These are phyloP conservation scores for Barypeithes pellucidus DNA, from an alignment of 2,888 invertebrate species.

Conservation along the genomic window DNA sequence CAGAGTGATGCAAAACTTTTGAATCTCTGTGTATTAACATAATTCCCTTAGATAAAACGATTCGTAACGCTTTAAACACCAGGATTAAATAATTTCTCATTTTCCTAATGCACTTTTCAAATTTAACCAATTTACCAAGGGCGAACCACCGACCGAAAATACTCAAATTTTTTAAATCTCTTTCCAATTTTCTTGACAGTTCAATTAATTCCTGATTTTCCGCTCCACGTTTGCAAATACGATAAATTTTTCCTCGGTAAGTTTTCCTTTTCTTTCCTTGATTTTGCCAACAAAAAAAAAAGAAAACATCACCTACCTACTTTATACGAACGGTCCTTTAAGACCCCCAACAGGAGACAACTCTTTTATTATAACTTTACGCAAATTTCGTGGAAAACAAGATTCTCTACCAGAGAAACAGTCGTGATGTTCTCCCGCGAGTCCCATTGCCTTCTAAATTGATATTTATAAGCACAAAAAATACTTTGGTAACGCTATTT, in stretches of 20 bases:
- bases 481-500: background rate
- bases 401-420: slow-evolving; percentile 7
- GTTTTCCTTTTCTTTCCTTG: background rate
- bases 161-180: slow-evolving; percentile 11
- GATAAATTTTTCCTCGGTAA: background rate
- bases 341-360: background rate
- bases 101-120: slow-evolving; percentile 5
- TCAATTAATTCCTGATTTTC: slow-evolving; percentile 22
- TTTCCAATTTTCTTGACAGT: slow-evolving; percentile 19
- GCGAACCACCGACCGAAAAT: slow-evolving; percentile 9
- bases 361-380: slow-evolving; percentile 14
- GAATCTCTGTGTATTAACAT: too few species aligned
- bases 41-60: too few species aligned
- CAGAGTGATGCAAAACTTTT: too few species aligned
- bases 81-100: background rate
- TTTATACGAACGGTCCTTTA: background rate
- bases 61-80: too few species aligned
- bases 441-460: slow-evolving; percentile 16
- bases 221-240: background rate
- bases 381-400: slow-evolving; percentile 6
- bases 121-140: slow-evolving; percentile 3
- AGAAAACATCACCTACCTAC: background rate
- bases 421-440: background rate
- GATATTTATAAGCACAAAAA: slow-evolving; percentile 21
- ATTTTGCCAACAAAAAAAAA: background rate